Evolutionary conservation across 2,797 vertebrate genomes (phyloP).

Genomic region (Cottoperca gobio): DNA sequence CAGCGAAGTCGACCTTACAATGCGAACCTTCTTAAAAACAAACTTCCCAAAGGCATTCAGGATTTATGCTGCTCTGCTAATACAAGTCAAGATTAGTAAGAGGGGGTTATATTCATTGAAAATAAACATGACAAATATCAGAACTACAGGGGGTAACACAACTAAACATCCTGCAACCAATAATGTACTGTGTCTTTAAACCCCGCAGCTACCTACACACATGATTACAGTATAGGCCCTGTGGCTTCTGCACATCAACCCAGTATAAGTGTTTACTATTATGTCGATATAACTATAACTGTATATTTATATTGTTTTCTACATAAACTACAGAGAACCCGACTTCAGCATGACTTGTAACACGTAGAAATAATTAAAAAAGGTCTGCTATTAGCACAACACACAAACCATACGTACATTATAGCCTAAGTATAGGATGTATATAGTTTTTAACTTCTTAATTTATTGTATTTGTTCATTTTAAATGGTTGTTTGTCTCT

Average conservation of each 20-base stretch:
- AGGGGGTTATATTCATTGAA: neutral
- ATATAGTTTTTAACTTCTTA: neutral
- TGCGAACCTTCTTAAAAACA: slow-evolving; percentile 50
- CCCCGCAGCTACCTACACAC: neutral
- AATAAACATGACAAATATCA: neutral
- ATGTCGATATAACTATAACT: neutral
- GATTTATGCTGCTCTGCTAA: slow-evolving; percentile 25
- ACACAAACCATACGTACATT: neutral
- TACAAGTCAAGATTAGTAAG: neutral
- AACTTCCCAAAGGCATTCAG: slow-evolving; percentile 58
- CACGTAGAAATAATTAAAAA: neutral
- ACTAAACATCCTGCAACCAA: neutral
- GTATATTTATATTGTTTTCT: neutral
- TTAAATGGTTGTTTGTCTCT: neutral
- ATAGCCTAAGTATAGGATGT: too few relatives aligned
- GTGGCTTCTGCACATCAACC: too few relatives aligned
- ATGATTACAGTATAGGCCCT: neutral
- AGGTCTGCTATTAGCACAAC: neutral
- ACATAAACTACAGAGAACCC: neutral
- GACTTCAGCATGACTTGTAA: neutral
- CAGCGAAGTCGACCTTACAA: slow-evolving; percentile 62
- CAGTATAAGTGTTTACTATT: neutral
- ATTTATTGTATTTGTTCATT: neutral
- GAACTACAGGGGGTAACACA: neutral
- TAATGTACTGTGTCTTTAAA: neutral